A percentile compares a stretch with the other conserved stretches of the same genome.
These are phyloP conservation scores for Dolomedes plantarius DNA, from an alignment of 2,888 invertebrate genomes.

Conservation along the genomic window DNA sequence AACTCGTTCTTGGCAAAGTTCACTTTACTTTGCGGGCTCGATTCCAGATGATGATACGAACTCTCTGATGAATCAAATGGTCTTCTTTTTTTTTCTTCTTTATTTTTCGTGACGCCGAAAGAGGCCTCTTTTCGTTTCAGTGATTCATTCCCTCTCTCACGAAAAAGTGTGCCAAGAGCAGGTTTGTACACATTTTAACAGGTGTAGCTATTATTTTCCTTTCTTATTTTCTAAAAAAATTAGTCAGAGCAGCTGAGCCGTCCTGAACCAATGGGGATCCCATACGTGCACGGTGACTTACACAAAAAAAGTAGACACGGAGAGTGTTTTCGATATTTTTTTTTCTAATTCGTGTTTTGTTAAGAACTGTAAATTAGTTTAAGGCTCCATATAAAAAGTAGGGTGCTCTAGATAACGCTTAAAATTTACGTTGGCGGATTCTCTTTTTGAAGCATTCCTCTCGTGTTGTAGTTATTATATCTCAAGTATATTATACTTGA, in stretches of 20 bases:
- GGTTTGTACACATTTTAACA: background rate
- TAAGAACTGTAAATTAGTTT: too few relatives aligned
- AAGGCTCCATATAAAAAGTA: too few relatives aligned
- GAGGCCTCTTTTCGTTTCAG: background rate
- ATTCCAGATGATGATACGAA: background rate
- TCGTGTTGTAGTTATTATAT: too few relatives aligned
- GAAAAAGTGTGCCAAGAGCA: constrained; percentile 1
- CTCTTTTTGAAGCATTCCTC: too few relatives aligned
- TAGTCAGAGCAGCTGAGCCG: constrained; percentile 1
- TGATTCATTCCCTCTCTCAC: background rate
- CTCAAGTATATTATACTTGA: too few relatives aligned
- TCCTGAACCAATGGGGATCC: background rate
- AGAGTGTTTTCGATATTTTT: too few relatives aligned
- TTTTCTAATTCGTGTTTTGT: too few relatives aligned
- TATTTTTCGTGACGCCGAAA: background rate
- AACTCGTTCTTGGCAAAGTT: background rate
- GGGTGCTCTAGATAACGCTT: too few relatives aligned
- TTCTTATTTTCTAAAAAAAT: background rate
- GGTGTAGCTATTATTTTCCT: background rate
- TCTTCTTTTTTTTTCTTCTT: background rate
- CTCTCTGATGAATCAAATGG: background rate
- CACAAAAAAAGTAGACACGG: too few relatives aligned
- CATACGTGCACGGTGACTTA: too few relatives aligned
- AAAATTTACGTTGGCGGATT: too few relatives aligned
- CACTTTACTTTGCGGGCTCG: background rate